A percentile compares a stretch with the other conserved stretches of the same genome.
Conservation (phyloP, 2,113 vertebrate genomes). For the Cygnus buccinator region DNA sequence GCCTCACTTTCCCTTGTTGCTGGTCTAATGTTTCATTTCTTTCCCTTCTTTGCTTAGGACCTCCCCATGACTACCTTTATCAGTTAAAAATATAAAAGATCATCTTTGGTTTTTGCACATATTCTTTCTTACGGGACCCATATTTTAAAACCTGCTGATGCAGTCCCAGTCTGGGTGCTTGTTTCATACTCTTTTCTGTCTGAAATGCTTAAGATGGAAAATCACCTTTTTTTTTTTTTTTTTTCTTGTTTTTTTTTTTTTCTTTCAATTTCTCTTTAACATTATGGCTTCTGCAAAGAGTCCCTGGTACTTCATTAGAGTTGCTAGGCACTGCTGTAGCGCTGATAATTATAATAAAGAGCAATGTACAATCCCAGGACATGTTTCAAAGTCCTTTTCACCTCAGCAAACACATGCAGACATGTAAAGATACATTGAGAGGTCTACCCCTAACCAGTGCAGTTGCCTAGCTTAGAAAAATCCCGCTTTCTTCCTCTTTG, state of each 20-base stretch:
- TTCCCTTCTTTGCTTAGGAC: background rate
- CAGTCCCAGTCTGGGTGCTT: background rate
- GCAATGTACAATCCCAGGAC: background rate
- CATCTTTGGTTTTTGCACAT: background rate
- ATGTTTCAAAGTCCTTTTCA: background rate
- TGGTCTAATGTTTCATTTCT: background rate
- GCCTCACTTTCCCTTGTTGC: background rate
- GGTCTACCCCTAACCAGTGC: background rate
- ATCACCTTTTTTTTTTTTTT: background rate
- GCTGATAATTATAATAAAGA: background rate
- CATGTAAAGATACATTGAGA: background rate
- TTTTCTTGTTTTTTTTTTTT: background rate
- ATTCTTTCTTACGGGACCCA: background rate
- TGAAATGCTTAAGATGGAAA: background rate
- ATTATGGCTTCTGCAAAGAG: background rate
- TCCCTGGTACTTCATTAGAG: background rate
- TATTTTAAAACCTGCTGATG: conserved; percentile 19
- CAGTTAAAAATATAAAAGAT: background rate
- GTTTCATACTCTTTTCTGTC: background rate
- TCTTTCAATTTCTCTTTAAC: background rate
- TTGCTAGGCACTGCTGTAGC: conserved; percentile 16
- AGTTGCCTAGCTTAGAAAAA: background rate
- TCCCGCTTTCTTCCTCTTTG: background rate
- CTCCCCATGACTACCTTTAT: background rate
- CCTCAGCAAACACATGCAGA: background rate